Evolutionary conservation across 2,113 vertebrate genomes (phyloP), one percentile per base, ranked within the genome.

Genomic region (Phaetusa simplex): DNA sequence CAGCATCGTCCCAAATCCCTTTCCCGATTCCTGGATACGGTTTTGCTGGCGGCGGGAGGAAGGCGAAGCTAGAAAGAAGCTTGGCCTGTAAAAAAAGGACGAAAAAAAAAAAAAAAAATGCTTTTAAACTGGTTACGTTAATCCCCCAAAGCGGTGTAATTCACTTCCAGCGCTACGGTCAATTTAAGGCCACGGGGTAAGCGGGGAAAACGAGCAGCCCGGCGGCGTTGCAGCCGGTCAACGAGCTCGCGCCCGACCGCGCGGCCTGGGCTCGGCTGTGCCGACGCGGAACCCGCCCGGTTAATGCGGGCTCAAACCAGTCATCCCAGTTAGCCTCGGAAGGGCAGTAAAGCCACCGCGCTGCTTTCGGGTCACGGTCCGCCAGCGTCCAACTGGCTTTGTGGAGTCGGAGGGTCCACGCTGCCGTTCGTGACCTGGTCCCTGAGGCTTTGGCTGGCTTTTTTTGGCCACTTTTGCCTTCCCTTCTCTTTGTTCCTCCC

Each of bases 221-320:
- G 3, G 16, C 21, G 5, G 61, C n/a, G 2, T 34, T 8, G 34
- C 38, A 5, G 22, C 23, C 29, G 1, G 29, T 27, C 29, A 22
- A 58, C 1, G 52, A 42, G 62, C 24, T 50, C 2, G 24, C 3
- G 53, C 13, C 1, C 3, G 16, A 16, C 40, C 27, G 5, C 0
- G 13, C 21, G 10, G 82, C 40, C 70, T 32, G 20, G 6, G 29
- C 43, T 21, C 6, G 21, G 65, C 52, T 24, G 3, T 21, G 79
- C 53, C 65, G 7, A 22, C 8, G 27, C 4, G 55, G 58, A 45
- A 56, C 34, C 40, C 11, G 17, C 71, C n/a, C 8, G 6, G 8
- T 32, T 43, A 23, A 50, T 7, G 26, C 1, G 5, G 45, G 64
- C 13, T 78, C 32, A 21, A 43, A 36, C 32, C 53, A 16, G 2